phyloP scores from a whole-genome alignment of 2,113 vertebrate genomes.

The Pyrgilauda ruficollis region DNA sequence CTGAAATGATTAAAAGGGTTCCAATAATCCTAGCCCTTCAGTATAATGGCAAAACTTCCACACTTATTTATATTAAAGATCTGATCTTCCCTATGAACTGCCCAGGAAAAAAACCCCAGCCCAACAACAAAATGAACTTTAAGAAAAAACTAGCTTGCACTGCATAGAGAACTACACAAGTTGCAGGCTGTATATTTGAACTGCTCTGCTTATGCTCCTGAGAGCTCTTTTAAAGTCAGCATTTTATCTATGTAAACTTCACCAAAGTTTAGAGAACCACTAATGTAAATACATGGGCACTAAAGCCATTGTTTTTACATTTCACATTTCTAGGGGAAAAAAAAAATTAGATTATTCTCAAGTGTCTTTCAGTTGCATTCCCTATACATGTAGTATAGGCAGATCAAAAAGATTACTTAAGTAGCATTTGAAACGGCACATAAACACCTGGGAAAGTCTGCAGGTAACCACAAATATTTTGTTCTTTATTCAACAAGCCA shows the following conservation, averaged over 20 bases:
- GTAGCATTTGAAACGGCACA: neutral
- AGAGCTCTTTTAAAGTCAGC: neutral
- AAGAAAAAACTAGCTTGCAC: neutral
- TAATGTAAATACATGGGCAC: rapidly evolving
- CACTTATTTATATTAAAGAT: neutral
- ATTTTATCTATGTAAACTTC: neutral
- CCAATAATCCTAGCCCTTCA: neutral
- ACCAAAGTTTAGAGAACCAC: neutral
- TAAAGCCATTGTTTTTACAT: neutral
- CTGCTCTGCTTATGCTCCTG: rapidly evolving
- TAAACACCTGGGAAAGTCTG: neutral
- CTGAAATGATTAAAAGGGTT: neutral
- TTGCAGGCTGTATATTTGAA: neutral
- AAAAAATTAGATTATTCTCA: neutral
- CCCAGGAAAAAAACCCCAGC: neutral
- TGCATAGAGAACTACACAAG: neutral
- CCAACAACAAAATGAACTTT: neutral
- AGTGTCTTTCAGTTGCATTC: neutral
- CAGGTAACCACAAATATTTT: constrained; percentile 22
- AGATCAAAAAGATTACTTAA: neutral
- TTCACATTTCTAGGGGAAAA: neutral
- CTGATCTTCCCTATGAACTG: neutral
- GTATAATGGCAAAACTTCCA: neutral
- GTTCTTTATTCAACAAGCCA: neutral
- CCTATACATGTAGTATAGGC: neutral